These are phyloP conservation scores for Gallinago paraguaiae DNA, from an alignment of 2,113 vertebrate genomes.

Conservation along the genomic window DNA sequence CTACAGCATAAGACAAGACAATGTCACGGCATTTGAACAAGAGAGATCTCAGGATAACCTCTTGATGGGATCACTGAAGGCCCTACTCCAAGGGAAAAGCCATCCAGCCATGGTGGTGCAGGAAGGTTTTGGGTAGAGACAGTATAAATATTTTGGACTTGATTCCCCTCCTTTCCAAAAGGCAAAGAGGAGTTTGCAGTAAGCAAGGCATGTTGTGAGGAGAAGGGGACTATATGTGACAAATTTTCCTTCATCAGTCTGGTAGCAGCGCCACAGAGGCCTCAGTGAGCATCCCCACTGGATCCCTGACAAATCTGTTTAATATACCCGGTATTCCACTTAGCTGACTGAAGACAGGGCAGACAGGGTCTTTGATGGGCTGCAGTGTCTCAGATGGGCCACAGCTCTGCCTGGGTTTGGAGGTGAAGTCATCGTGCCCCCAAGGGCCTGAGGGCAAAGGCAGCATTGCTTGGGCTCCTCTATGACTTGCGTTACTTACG, in stretches of 20 bases:
- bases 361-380: background rate
- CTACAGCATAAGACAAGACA: background rate
- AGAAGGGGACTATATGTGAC: background rate
- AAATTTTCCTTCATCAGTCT: background rate
- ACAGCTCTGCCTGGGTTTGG: background rate
- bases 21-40: background rate
- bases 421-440: background rate
- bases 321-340: background rate
- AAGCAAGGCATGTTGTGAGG: rapidly evolving
- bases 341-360: background rate
- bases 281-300: background rate
- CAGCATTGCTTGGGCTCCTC: background rate
- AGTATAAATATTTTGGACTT: background rate
- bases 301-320: background rate
- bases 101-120: background rate
- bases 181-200: background rate
- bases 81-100: background rate
- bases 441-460: background rate
- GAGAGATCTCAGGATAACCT: background rate
- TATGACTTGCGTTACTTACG: background rate
- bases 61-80: background rate
- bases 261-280: background rate
- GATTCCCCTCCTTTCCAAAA: background rate
- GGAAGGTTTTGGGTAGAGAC: background rate
- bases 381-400: background rate